Conservation (phyloP, 2,797 vertebrate species). For the Parauchenoglanis ngamensis region DNA sequence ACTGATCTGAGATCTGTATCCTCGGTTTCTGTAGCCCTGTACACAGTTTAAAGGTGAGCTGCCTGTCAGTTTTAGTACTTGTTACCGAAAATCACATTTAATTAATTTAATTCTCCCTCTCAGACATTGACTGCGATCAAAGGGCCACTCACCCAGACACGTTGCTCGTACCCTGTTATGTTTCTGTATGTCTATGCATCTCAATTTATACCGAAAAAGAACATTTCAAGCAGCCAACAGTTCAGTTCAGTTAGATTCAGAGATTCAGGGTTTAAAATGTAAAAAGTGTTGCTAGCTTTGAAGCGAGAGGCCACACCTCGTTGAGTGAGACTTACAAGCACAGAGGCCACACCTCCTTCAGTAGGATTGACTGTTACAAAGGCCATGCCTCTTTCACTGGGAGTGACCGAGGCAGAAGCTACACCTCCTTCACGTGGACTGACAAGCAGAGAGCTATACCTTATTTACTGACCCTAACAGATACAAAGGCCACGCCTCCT, state of each 20-base stretch:
- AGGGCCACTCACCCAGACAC: background rate
- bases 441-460: background rate
- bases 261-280: background rate
- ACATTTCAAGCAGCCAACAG: background rate
- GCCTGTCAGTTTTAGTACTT: background rate
- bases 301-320: background rate
- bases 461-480: background rate
- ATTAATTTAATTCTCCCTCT: background rate
- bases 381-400: background rate
- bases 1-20: constrained; percentile 12
- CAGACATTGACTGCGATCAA: no score
- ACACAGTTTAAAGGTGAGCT: background rate
- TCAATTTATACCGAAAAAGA: background rate
- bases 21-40: background rate
- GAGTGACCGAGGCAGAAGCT: background rate
- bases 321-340: background rate
- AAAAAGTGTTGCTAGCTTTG: background rate
- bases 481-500: background rate
- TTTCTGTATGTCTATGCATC: background rate
- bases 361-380: background rate
- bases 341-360: background rate
- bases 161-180: background rate
- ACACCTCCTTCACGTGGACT: background rate
- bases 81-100: background rate
- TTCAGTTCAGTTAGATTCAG: background rate